A percentile compares a stretch with the other conserved stretches of the same genome.
Conservation (phyloP, 2,797 vertebrate genomes). For the Alca torda region DNA sequence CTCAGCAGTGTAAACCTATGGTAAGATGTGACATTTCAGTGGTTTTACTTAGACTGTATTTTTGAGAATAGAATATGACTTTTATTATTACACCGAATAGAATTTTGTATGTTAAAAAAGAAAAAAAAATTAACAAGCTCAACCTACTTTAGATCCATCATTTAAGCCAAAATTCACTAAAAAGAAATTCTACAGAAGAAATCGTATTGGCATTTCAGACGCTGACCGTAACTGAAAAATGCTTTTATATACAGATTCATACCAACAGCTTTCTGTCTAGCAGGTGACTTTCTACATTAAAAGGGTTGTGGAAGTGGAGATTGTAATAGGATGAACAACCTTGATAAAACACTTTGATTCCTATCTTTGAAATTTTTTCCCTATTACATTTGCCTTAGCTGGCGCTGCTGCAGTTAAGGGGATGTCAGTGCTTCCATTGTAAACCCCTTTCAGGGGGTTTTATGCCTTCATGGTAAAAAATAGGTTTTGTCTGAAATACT, state of each 20-base stretch:
- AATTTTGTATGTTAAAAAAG: not conserved
- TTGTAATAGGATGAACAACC: conserved; percentile 58
- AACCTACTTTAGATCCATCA: not conserved
- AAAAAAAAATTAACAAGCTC: not conserved
- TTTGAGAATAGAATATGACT: not conserved
- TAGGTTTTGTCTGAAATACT: conserved; percentile 32
- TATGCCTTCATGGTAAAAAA: conserved; percentile 46
- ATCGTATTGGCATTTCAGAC: not conserved
- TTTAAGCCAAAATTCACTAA: conserved; percentile 13
- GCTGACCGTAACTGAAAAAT: not conserved
- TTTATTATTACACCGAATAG: not conserved
- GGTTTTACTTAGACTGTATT: not conserved
- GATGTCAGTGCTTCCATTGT: conserved; percentile 8
- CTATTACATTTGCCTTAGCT: not conserved
- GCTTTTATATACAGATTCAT: conserved; percentile 42
- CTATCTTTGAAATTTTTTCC: conserved; percentile 46
- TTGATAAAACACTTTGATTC: conserved; percentile 60
- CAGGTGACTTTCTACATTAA: conserved; percentile 53
- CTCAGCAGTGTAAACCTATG: not conserved
- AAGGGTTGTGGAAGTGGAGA: conserved; percentile 18
- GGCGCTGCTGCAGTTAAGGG: not conserved
- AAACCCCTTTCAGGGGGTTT: conserved; percentile 3
- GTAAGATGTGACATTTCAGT: not conserved
- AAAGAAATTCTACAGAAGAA: conserved; percentile 7
- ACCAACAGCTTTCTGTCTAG: conserved; percentile 43